Evolutionary conservation across 2,888 invertebrate genomes (phyloP).

Genomic region (Drosophila nr. medialis): DNA sequence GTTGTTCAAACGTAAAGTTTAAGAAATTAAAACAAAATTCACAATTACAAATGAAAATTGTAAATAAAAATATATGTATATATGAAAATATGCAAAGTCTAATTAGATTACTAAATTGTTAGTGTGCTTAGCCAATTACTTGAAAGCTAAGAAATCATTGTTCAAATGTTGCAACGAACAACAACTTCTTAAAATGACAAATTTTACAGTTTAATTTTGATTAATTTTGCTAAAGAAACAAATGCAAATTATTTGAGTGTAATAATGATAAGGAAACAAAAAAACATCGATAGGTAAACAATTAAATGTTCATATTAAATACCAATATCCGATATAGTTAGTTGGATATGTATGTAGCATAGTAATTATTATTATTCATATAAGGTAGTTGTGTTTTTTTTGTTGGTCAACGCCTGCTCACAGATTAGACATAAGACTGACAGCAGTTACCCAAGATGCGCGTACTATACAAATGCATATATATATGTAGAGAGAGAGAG

Average conservation of each 20-base stretch:
- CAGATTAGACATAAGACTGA: constrained; percentile 36
- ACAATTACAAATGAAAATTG: constrained; percentile 53
- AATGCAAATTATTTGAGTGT: constrained; percentile 35
- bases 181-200: constrained; percentile 11
- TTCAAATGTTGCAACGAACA: constrained; percentile 21
- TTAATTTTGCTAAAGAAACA: constrained; percentile 8
- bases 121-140: constrained; percentile 29
- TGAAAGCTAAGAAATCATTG: constrained; percentile 18
- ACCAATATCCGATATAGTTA: constrained; percentile 70
- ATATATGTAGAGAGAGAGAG: neutral
- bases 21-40: constrained; percentile 17
- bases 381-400: constrained; percentile 32
- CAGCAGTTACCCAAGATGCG: constrained; percentile 26
- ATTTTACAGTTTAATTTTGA: neutral
- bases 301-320: constrained; percentile 58
- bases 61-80: constrained; percentile 19
- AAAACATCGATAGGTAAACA: constrained; percentile 74
- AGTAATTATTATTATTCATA: constrained; percentile 43
- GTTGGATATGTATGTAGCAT: constrained; percentile 52
- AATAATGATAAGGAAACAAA: constrained; percentile 40
- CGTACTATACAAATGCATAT: constrained; percentile 1
- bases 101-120: constrained; percentile 47
- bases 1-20: constrained; percentile 30
- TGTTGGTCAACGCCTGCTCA: constrained; percentile 39
- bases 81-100: constrained; percentile 40